These are phyloP conservation scores for Cottus gobio DNA, from an alignment of 2,113 vertebrate genomes.

Conservation along the genomic window DNA sequence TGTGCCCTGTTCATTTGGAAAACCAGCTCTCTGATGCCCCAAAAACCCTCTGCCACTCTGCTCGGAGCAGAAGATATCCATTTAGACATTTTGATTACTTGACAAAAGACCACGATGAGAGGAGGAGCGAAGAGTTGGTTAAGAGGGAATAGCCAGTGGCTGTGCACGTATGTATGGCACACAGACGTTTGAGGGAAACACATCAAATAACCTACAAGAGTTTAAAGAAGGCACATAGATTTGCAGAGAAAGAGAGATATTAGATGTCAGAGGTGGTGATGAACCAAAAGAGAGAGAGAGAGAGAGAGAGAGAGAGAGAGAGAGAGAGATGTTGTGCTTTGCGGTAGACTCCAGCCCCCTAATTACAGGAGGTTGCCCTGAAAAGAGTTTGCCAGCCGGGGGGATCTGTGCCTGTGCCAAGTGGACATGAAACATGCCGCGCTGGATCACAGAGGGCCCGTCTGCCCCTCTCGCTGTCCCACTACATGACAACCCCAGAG, in stretches of 20 bases:
- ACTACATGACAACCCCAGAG: conserved; percentile 77
- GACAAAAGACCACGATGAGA: not conserved
- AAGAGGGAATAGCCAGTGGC: not conserved
- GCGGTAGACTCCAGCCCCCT: conserved; percentile 88
- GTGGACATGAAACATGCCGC: conserved; percentile 85
- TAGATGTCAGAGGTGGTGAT: conserved; percentile 32
- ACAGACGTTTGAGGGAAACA: conserved; percentile 43
- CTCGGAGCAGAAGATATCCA: conserved; percentile 30
- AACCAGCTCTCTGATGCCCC: conserved; percentile 64
- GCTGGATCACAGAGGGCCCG: conserved; percentile 82
- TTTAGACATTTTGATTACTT: not conserved
- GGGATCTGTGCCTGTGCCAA: conserved; percentile 86
- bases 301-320: conserved; percentile 57
- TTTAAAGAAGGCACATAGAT: conserved; percentile 8
- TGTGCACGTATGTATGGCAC: conserved; percentile 7
- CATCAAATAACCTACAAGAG: conserved; percentile 76
- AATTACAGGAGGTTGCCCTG: conserved; percentile 92
- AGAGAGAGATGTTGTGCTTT: conserved; percentile 74
- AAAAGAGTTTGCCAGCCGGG: conserved; percentile 90
- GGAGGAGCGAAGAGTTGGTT: not conserved
- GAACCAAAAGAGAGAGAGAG: conserved; percentile 59
- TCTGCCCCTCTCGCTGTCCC: conserved; percentile 79
- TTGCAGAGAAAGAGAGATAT: conserved; percentile 4
- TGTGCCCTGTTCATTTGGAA: conserved; percentile 76
- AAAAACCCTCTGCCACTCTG: conserved; percentile 44